Conservation (phyloP, 2,888 invertebrate species). For the Rotaria magnacalcarata region DNA sequence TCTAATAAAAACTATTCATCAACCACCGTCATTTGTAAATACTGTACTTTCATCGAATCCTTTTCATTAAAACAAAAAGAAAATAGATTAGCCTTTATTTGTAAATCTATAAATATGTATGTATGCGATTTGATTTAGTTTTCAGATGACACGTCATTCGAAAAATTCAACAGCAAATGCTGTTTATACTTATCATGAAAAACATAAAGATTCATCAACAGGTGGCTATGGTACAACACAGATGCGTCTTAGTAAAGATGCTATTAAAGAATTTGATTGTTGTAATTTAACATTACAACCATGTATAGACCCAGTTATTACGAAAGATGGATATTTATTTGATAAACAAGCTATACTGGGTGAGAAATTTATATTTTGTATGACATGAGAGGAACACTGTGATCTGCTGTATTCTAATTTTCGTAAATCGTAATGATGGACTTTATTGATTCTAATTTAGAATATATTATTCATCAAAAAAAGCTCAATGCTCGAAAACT, state of each 20-base stretch:
- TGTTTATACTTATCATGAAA: constrained; percentile 95
- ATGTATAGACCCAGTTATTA: constrained; percentile 83
- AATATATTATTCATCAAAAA: constrained; percentile 89
- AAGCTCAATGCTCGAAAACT: constrained; percentile 79
- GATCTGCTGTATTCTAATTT: no score
- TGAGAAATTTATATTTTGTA: background rate
- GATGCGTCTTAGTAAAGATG: constrained; percentile 81
- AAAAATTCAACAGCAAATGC: constrained; percentile 96
- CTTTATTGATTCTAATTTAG: constrained; percentile 61
- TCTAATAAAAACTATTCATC: background rate
- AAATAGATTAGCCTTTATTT: background rate
- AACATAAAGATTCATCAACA: constrained; percentile 83
- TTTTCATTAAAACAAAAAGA: background rate
- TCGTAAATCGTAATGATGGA: no score
- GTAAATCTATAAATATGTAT: background rate
- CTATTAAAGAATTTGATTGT: constrained; percentile 87
- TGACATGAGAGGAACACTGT: no score
- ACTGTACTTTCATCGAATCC: background rate
- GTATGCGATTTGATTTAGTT: background rate
- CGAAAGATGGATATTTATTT: constrained; percentile 62
- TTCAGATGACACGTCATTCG: constrained; percentile 73
- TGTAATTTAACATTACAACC: constrained; percentile 94
- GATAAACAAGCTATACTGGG: constrained; percentile 30
- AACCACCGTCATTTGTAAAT: constrained; percentile 8
- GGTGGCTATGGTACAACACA: constrained; percentile 76